Percentiles rank a stretch among this genome's conserved stretches.
These are phyloP conservation scores for Drosophila pseudoananassae DNA, from an alignment of 1,140 invertebrate genomes.

Conservation along the genomic window DNA sequence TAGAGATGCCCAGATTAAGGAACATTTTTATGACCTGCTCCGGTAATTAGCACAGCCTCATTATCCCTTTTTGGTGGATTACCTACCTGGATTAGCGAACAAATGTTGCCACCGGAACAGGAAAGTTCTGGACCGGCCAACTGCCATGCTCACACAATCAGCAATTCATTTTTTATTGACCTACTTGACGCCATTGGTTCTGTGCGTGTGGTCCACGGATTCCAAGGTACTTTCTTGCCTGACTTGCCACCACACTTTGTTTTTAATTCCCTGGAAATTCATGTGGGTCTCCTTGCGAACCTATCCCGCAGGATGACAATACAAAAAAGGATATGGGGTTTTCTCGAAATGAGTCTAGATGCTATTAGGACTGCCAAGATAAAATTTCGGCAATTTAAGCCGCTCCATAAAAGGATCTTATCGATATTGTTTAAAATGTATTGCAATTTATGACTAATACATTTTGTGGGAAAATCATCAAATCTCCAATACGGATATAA, in stretches of 20 bases:
- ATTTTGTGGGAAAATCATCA: neutral
- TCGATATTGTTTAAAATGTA: neutral
- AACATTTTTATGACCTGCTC: conserved; percentile 48
- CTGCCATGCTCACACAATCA: conserved; percentile 6
- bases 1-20: conserved; percentile 12
- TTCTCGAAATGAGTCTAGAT: neutral
- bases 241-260: conserved; percentile 19
- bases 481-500: neutral
- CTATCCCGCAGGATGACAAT: conserved; percentile 8
- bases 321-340: neutral
- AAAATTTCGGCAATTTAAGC: neutral
- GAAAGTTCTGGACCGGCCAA: conserved; percentile 34
- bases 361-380: neutral
- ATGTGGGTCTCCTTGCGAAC: neutral
- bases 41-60: conserved; percentile 37
- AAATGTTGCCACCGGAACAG: conserved; percentile 60
- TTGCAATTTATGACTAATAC: neutral
- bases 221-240: neutral
- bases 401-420: neutral
- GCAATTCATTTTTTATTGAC: conserved; percentile 45
- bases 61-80: conserved; percentile 33
- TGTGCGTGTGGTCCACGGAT: conserved; percentile 36
- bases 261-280: conserved; percentile 51
- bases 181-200: conserved; percentile 54
- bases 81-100: conserved; percentile 31